Conservation (phyloP, 1,140 invertebrate species). For the Lordiphosa clarofinis region DNA sequence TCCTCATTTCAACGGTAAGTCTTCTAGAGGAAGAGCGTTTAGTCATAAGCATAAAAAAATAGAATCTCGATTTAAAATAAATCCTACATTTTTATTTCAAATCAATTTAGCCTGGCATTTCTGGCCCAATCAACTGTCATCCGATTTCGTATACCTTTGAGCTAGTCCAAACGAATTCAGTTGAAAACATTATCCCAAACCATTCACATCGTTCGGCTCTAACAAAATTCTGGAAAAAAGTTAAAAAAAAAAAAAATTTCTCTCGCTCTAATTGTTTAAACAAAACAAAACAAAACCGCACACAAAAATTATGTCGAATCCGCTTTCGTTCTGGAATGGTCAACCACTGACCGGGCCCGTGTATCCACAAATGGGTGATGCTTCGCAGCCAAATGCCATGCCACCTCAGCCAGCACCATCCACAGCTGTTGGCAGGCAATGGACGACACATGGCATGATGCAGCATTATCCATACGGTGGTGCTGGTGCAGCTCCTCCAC, state of each 20-base stretch:
- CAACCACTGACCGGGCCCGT: slow-evolving; percentile 25
- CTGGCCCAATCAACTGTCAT: not conserved
- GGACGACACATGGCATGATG: not conserved
- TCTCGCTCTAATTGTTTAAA: no score
- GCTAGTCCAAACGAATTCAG: not conserved
- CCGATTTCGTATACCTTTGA: not conserved
- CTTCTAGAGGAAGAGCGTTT: rapidly evolving
- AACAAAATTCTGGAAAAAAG: slow-evolving; percentile 1
- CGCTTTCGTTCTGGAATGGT: slow-evolving; percentile 36
- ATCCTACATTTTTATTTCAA: not conserved
- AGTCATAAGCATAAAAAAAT: no score
- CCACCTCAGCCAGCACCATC: no score
- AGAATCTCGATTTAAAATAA: no score
- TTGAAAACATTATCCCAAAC: slow-evolving; percentile 6
- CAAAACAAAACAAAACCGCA: no score
- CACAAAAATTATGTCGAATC: slow-evolving; percentile 21
- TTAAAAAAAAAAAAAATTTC: not conserved
- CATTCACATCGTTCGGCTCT: slow-evolving; percentile 6
- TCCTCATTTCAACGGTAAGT: no score
- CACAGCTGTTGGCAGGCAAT: not conserved
- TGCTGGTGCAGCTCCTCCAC: no score
- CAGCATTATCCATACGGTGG: no score
- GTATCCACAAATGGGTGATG: slow-evolving; percentile 33
- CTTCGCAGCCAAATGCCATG: slow-evolving; percentile 10
- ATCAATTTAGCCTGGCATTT: slow-evolving; percentile 3